Conservation (phyloP, 92 coral and sea anemone genomes). For the Parazoanthus darwini region DNA sequence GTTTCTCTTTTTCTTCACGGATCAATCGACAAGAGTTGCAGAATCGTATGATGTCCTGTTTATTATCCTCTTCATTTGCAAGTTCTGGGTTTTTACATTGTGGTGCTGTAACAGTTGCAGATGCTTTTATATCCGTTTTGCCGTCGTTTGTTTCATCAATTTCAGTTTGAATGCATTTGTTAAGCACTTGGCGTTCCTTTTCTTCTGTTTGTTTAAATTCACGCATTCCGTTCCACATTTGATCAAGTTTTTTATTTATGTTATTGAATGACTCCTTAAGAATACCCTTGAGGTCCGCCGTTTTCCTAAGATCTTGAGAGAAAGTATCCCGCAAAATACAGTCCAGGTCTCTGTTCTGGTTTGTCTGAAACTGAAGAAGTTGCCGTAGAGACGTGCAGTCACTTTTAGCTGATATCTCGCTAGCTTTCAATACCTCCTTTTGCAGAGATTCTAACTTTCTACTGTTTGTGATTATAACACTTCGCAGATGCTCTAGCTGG, state of each 20-base stretch:
- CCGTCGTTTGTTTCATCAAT: neutral
- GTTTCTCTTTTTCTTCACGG: constrained; percentile 20
- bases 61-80: neutral
- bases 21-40: constrained; percentile 17
- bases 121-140: neutral
- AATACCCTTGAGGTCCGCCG: neutral
- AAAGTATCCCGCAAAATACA: neutral
- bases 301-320: neutral
- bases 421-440: neutral
- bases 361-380: constrained; percentile 29
- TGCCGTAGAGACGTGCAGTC: constrained; percentile 13
- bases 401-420: neutral
- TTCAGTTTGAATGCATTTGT: neutral
- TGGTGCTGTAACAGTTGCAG: neutral
- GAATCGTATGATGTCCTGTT: neutral
- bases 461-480: neutral
- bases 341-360: neutral
- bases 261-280: constrained; percentile 8
- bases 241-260: constrained; percentile 12
- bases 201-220: constrained; percentile 5
- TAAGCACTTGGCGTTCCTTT: neutral
- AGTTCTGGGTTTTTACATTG: neutral
- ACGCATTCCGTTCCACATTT: neutral
- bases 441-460: constrained; percentile 23
- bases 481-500: neutral